These are phyloP conservation scores for Leucopsar rothschildi DNA, from an alignment of 2,113 vertebrate species.

Conservation along the genomic window DNA sequence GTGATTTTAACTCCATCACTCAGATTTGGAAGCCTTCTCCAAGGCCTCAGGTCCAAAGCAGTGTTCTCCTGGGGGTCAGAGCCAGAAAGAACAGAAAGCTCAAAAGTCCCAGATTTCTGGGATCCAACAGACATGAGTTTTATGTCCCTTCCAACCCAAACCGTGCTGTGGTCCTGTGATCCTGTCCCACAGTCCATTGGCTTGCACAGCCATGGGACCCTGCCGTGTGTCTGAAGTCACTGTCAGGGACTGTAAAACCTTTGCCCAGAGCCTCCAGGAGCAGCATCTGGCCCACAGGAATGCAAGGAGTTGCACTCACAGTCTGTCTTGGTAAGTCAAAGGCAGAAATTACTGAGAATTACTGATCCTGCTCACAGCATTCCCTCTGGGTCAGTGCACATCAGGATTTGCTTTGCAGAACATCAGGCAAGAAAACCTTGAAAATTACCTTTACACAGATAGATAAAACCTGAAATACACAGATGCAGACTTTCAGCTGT, in stretches of 20 bases:
- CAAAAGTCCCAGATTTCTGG: too few species aligned
- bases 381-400: not conserved
- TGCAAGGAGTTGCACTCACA: not conserved
- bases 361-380: not conserved
- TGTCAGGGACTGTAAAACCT: not conserved
- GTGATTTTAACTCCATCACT: too few species aligned
- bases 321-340: not conserved
- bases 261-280: not conserved
- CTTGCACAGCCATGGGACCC: rapidly evolving
- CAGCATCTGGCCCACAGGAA: not conserved
- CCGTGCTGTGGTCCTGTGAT: not conserved
- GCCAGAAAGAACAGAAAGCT: too few species aligned
- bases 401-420: not conserved
- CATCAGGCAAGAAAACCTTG: not conserved
- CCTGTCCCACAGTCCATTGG: not conserved
- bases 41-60: too few species aligned
- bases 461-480: not conserved
- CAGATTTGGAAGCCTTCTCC: too few species aligned
- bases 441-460: not conserved
- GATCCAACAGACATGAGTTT: too few species aligned
- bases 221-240: not conserved
- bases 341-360: not conserved
- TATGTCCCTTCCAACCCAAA: not conserved
- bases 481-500: not conserved
- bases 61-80: too few species aligned